Conservation (phyloP, 1,140 invertebrate species). For the Drosophila takahashii region DNA sequence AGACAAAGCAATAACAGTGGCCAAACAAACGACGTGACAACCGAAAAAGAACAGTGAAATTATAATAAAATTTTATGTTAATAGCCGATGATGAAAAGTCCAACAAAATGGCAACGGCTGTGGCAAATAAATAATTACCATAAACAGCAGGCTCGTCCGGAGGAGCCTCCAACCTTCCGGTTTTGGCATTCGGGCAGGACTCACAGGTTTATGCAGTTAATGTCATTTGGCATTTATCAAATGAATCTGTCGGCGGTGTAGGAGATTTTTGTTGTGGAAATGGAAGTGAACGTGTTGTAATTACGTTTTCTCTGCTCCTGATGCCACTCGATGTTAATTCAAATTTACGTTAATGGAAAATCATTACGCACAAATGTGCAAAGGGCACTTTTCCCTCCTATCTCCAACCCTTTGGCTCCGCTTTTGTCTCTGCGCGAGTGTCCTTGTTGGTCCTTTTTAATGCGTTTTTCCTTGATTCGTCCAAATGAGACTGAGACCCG, state of each 20-base stretch:
- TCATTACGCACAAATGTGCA: slow-evolving; percentile 83
- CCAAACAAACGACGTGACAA: slow-evolving; percentile 38
- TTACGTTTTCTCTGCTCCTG: slow-evolving; percentile 59
- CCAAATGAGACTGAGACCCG: slow-evolving; percentile 53
- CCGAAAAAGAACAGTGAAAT: slow-evolving; percentile 56
- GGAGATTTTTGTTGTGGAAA: slow-evolving; percentile 16
- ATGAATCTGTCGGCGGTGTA: slow-evolving; percentile 34
- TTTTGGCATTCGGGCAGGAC: slow-evolving; percentile 36
- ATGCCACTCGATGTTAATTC: slow-evolving; percentile 70
- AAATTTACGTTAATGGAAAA: slow-evolving; percentile 84
- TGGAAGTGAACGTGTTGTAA: slow-evolving; percentile 61
- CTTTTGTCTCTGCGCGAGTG: slow-evolving; percentile 8
- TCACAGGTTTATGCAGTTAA: slow-evolving; percentile 59
- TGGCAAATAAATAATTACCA: slow-evolving; percentile 83
- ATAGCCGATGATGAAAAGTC: slow-evolving; percentile 76
- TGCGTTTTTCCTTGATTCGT: slow-evolving; percentile 61
- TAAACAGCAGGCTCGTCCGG: slow-evolving; percentile 65
- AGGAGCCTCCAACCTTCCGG: slow-evolving; percentile 31
- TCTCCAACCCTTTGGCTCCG: slow-evolving; percentile 14
- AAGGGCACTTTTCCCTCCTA: slow-evolving; percentile 70
- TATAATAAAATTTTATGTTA: slow-evolving; percentile 83
- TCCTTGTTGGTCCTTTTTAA: slow-evolving; percentile 65
- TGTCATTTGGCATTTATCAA: slow-evolving; percentile 76
- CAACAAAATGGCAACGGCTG: slow-evolving; percentile 67
- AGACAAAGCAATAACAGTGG: slow-evolving; percentile 55